Evolutionary conservation across 2,113 vertebrate species (phyloP).

Genomic region (Menura novaehollandiae): DNA sequence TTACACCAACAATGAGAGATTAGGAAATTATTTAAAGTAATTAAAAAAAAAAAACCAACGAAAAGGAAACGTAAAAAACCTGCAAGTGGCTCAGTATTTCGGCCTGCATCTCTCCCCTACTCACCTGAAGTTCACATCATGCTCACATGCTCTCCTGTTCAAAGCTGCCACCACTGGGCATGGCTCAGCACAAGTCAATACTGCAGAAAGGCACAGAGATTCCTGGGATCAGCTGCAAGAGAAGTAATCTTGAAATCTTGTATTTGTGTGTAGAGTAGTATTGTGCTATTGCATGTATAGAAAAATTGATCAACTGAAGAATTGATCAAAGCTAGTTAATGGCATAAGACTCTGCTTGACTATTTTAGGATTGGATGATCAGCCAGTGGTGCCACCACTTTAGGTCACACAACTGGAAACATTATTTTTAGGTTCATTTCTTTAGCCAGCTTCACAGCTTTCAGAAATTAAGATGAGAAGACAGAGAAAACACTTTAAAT

Average conservation of each 20-base stretch:
- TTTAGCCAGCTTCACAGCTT: not conserved
- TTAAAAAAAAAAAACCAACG: not conserved
- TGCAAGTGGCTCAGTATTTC: not conserved
- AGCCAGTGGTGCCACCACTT: rapidly evolving
- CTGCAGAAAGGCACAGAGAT: not conserved
- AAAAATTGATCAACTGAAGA: not conserved
- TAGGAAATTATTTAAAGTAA: slow-evolving; percentile 12
- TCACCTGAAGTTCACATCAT: not conserved
- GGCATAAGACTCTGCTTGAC: not conserved
- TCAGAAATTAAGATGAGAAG: not conserved
- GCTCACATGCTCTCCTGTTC: not conserved
- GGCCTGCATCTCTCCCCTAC: not conserved
- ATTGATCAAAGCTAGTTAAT: not conserved
- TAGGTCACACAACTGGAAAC: not conserved
- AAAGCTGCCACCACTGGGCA: not conserved
- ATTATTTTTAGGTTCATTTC: not conserved
- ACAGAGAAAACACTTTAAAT: not conserved
- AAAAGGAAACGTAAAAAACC: not conserved
- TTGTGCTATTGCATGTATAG: not conserved
- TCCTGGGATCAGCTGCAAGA: not conserved
- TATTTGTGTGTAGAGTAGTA: not conserved
- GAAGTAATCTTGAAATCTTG: not conserved
- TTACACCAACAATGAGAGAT: not conserved
- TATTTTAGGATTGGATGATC: not conserved
- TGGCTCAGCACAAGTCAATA: not conserved